Percentiles rank a stretch among this genome's conserved stretches.
These are phyloP conservation scores for Protodeltote pygarga DNA, from an alignment of 2,888 invertebrate species.

Conservation along the genomic window DNA sequence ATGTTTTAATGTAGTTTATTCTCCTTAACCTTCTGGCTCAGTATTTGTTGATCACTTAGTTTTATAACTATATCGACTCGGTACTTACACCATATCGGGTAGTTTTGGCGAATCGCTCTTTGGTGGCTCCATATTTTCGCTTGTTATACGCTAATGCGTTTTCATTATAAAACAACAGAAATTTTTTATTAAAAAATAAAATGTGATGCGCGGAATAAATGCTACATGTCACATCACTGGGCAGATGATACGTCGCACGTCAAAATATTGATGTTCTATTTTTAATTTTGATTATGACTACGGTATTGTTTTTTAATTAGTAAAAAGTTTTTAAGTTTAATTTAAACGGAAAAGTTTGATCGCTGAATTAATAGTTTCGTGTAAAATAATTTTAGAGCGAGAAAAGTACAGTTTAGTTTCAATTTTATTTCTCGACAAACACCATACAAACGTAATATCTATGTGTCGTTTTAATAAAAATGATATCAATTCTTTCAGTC, in stretches of 20 bases:
- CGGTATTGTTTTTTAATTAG: conserved; percentile 14
- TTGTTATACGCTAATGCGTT: conserved; percentile 13
- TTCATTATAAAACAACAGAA: conserved; percentile 44
- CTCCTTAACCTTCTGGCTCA: not conserved
- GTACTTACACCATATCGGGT: conserved; percentile 78
- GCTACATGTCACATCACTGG: conserved; percentile 26
- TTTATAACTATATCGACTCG: not conserved
- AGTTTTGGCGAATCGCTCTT: conserved; percentile 65
- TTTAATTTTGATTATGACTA: conserved; percentile 36
- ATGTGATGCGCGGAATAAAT: conserved; percentile 40
- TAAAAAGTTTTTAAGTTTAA: conserved; percentile 11
- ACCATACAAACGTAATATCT: too few species aligned
- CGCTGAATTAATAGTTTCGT: too few species aligned
- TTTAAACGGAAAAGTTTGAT: too few species aligned
- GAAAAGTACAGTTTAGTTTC: too few species aligned
- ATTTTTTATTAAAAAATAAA: conserved; percentile 28
- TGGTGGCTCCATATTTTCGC: conserved; percentile 63
- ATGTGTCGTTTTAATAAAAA: too few species aligned
- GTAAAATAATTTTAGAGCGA: too few species aligned
- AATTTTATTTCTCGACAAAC: too few species aligned
- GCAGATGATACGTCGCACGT: conserved; percentile 33
- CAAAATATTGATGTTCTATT: conserved; percentile 49
- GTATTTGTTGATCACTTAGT: not conserved
- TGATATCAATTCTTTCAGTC: too few species aligned
- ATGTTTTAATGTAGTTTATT: too few species aligned